Conservation (phyloP, 2,113 vertebrate species). For the Myrmecophaga tridactyla region DNA sequence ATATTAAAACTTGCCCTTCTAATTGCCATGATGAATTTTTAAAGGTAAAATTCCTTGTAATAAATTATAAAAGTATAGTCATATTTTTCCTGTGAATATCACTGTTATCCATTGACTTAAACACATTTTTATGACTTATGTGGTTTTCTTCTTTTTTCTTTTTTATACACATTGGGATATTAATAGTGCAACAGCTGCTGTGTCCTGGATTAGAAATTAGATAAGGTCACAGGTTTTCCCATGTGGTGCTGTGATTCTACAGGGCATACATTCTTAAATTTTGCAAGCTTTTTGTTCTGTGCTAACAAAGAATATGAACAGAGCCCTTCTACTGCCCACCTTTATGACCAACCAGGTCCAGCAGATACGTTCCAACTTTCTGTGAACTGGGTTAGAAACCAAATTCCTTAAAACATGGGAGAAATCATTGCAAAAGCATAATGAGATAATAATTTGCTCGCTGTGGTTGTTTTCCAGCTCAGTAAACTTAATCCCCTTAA, state of each 20-base stretch:
- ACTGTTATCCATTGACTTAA: conserved; percentile 53
- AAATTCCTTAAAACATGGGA: background rate
- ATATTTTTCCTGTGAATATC: conserved; percentile 59
- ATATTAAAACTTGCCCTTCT: conserved; percentile 56
- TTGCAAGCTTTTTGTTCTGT: conserved; percentile 66
- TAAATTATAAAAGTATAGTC: conserved; percentile 57
- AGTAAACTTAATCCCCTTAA: background rate
- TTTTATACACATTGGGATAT: conserved; percentile 75
- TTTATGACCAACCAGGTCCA: background rate
- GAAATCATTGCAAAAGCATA: background rate
- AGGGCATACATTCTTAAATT: conserved; percentile 72
- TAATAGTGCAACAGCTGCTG: conserved; percentile 82
- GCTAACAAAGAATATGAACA: conserved; percentile 46
- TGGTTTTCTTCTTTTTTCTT: conserved; percentile 39
- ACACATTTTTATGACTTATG: conserved; percentile 51
- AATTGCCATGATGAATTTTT: background rate
- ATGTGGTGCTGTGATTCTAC: conserved; percentile 49
- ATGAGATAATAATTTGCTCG: background rate
- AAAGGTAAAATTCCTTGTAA: conserved; percentile 37
- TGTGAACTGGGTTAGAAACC: background rate
- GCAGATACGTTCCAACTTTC: background rate
- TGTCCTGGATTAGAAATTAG: conserved; percentile 76
- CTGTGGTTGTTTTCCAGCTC: background rate
- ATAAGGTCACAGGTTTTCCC: conserved; percentile 79
- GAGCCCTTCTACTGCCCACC: background rate